Conservation (phyloP, 2,797 vertebrate genomes). For the Buphagus erythrorhynchus region DNA sequence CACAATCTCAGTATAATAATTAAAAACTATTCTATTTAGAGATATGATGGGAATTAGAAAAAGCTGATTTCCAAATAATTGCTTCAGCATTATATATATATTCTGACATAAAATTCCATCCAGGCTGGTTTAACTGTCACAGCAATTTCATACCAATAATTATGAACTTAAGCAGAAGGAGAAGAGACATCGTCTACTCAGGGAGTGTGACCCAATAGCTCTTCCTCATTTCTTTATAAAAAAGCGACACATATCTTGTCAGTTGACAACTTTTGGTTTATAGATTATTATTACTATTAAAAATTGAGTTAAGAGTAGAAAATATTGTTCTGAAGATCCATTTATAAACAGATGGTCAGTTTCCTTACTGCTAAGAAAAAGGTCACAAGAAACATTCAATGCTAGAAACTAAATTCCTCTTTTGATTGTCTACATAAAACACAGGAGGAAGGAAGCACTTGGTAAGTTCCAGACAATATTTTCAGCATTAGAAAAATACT, state of each 20-base stretch:
- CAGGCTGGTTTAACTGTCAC: constrained; percentile 54
- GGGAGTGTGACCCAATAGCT: neutral
- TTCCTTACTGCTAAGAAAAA: constrained; percentile 51
- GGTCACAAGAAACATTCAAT: constrained; percentile 58
- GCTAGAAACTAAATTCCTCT: constrained; percentile 59
- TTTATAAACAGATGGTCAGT: constrained; percentile 1
- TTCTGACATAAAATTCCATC: constrained; percentile 44
- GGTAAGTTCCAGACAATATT: constrained; percentile 58
- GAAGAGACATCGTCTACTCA: neutral
- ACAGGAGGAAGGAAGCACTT: constrained; percentile 59
- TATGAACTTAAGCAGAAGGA: constrained; percentile 4
- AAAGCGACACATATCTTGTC: neutral
- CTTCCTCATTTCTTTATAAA: neutral
- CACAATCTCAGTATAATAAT: neutral
- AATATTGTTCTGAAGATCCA: constrained; percentile 20
- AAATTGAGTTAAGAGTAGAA: constrained; percentile 27
- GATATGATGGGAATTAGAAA: constrained; percentile 38
- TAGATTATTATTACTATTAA: constrained; percentile 9
- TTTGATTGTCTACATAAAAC: constrained; percentile 67
- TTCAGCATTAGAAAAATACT: constrained; percentile 65
- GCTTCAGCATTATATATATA: constrained; percentile 56
- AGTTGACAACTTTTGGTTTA: constrained; percentile 50
- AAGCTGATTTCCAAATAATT: constrained; percentile 21
- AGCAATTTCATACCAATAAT: constrained; percentile 45
- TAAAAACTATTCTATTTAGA: constrained; percentile 20